Evolutionary conservation across 2,888 invertebrate species (phyloP), one percentile per base, ranked within the genome.

Genomic region (Cristatella mucedo): DNA sequence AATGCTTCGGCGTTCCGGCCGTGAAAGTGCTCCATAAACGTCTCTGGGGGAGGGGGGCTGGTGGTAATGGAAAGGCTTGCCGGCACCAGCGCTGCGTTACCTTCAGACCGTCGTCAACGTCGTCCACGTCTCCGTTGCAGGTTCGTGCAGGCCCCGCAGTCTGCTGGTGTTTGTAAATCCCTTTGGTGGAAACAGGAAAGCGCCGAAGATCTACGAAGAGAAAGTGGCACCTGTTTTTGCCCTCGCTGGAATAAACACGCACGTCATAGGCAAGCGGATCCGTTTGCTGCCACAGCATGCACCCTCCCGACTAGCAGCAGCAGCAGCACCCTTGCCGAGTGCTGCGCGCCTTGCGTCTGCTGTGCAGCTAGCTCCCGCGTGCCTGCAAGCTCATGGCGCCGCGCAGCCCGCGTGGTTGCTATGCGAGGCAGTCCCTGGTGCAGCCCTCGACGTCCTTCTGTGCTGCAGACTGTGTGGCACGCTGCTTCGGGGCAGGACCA

Each of bases 91-190:
- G n/a, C n/a, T n/a, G n/a, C n/a, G n/a, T n/a, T n/a, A n/a, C n/a
- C n/a, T n/a, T n/a, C n/a, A n/a, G n/a, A n/a, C n/a, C n/a, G n/a
- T n/a, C n/a, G n/a, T n/a, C n/a, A n/a, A n/a, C n/a, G n/a, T n/a
- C n/a, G n/a, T n/a, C n/a, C n/a, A n/a, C n/a, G n/a, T n/a, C n/a
- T n/a, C n/a, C n/a, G n/a, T 57, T 63, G 11, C 52, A 75, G 74
- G 63, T 48, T 61, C 73, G 30, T 59, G 57, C 3, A 71, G 83
- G 38, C 81, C 84, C 4, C 74, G 74, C 49, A 74, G 73, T 34
- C 66, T 85, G 30, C 63, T 84, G 38, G 69, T 84, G 13, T 82
- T 85, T 65, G 74, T 85, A 2, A 85, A 85, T 67, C 85, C 85
- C 0, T 80, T 74, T 57, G 82, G 84, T 1, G 85, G 85, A 0